Percentiles rank a stretch among this genome's conserved stretches.
Evolutionary conservation across 2,888 invertebrate species (phyloP).

Genomic region (Bugulina stolonifera): DNA sequence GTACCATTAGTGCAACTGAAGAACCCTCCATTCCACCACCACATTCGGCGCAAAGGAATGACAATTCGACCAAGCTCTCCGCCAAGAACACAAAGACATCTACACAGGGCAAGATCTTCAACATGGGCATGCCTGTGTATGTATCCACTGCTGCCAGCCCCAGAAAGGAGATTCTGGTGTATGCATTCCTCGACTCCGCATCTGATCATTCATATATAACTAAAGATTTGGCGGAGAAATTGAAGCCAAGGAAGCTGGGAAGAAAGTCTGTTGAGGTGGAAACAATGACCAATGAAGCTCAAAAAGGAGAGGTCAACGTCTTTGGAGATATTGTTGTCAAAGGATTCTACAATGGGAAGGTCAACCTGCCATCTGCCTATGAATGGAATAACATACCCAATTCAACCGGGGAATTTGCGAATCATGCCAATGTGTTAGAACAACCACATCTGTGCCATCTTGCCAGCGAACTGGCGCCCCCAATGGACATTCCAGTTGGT

Average conservation of each 20-base stretch:
- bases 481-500: slow-evolving; percentile 3
- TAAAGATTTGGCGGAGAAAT: background rate
- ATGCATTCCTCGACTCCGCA: background rate
- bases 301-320: background rate
- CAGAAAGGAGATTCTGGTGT: background rate
- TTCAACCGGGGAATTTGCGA: too few species aligned
- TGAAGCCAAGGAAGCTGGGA: background rate
- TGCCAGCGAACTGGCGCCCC: background rate
- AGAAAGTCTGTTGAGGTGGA: background rate
- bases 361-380: slow-evolving; percentile 6
- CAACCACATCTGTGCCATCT: background rate
- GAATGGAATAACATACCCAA: background rate
- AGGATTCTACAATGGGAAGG: background rate
- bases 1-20: background rate
- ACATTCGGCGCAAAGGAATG: background rate
- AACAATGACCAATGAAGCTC: background rate
- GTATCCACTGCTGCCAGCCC: background rate
- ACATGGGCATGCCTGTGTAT: slow-evolving; percentile 18
- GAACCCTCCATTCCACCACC: background rate
- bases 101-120: background rate
- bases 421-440: background rate
- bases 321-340: background rate
- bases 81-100: background rate
- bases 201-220: background rate
- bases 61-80: slow-evolving; percentile 3